phyloP scores from a whole-genome alignment of 23 tunicate genomes.

The Pegea sp. region DNA sequence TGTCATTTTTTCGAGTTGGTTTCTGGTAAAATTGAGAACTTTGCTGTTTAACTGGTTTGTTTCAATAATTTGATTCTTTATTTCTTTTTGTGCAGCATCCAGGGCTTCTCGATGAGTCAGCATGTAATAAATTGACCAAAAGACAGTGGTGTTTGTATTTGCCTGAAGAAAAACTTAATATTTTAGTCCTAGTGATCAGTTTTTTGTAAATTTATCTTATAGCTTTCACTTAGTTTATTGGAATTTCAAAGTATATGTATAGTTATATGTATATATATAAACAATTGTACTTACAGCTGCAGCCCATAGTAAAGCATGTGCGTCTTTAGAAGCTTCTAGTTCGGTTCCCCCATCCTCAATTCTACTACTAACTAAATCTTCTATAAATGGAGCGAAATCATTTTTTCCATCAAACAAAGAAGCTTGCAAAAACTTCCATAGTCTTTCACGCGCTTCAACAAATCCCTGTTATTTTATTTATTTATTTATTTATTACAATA shows the following conservation, averaged over 20 bases:
- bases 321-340: not conserved
- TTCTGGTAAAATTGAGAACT: not conserved
- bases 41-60: not conserved
- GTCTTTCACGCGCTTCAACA: not conserved
- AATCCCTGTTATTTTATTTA: slow-evolving; percentile 12
- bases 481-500: too few relatives aligned
- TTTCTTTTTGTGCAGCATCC: not conserved
- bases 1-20: not conserved
- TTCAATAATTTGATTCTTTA: not conserved
- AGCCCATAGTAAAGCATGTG: not conserved
- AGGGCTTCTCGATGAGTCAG: not conserved
- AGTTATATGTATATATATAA: too few relatives aligned
- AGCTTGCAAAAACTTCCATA: slow-evolving; percentile 1
- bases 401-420: not conserved
- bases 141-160: not conserved
- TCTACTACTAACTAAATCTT: not conserved
- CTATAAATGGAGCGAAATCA: not conserved
- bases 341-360: not conserved
- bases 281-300: not conserved
- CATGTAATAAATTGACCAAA: slow-evolving; percentile 1
- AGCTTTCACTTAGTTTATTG: too few relatives aligned
- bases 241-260: too few relatives aligned
- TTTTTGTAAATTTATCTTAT: too few relatives aligned
- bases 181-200: too few relatives aligned
- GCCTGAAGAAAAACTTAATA: slow-evolving; percentile 2